phyloP scores from a whole-genome alignment of 1,140 invertebrate genomes.

The Ptiloglossa arizonensis region DNA sequence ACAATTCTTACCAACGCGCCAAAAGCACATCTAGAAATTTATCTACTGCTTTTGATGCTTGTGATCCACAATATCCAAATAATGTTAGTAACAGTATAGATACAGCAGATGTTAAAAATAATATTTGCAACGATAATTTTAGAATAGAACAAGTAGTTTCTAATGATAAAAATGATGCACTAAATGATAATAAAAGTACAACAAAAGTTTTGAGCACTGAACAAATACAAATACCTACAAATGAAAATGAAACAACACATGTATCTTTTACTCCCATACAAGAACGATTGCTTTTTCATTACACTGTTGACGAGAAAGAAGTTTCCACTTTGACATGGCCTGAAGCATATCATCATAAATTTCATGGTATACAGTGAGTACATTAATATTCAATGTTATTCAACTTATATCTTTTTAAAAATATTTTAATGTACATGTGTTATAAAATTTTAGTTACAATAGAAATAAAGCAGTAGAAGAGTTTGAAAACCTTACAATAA shows the following conservation, averaged over 20 bases:
- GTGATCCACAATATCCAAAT: constrained; percentile 56
- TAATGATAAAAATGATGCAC: constrained; percentile 15
- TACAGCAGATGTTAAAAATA: constrained; percentile 4
- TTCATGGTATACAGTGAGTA: constrained; percentile 87
- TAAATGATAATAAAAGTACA: constrained; percentile 1
- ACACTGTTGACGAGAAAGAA: constrained; percentile 70
- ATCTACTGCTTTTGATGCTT: constrained; percentile 71
- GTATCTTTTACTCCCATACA: constrained; percentile 35
- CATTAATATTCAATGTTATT: background rate
- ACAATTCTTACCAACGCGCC: constrained; percentile 37
- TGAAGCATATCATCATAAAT: constrained; percentile 82
- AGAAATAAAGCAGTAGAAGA: constrained; percentile 84
- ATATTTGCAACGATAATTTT: constrained; percentile 29
- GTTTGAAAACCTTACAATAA: constrained; percentile 83
- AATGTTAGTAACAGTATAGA: constrained; percentile 18
- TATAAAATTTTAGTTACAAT: constrained; percentile 84
- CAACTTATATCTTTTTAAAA: background rate
- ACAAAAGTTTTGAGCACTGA: constrained; percentile 4
- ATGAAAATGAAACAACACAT: constrained; percentile 22
- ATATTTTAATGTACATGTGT: constrained; percentile 28
- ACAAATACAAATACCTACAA: background rate
- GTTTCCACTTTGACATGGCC: constrained; percentile 80
- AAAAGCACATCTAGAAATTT: constrained; percentile 68
- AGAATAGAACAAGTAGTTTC: constrained; percentile 56
- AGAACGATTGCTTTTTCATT: constrained; percentile 66